Conservation (phyloP, 2,113 vertebrate genomes). For the Anguilla japonica region DNA sequence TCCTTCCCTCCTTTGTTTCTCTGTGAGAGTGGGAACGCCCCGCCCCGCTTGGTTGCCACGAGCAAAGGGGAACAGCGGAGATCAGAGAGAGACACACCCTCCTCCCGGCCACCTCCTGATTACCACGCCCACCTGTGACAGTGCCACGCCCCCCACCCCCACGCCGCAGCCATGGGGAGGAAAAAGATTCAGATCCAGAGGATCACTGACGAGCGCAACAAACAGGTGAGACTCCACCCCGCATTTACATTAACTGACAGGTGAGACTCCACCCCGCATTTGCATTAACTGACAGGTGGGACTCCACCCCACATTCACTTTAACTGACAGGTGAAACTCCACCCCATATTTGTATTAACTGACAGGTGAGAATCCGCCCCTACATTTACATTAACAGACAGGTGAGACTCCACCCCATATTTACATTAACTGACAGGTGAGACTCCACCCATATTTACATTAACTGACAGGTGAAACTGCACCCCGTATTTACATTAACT, state of each 20-base stretch:
- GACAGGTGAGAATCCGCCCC: no score
- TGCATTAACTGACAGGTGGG: constrained; percentile 81
- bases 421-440: no score
- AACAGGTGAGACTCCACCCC: no score
- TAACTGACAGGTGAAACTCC: no score
- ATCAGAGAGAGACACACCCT: neutral
- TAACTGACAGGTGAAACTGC: no score
- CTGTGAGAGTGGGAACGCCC: neutral
- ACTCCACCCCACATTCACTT: neutral
- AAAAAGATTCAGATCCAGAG: constrained; percentile 99
- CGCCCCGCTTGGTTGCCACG: neutral
- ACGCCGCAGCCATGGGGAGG: constrained; percentile 84
- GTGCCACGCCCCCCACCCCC: constrained; percentile 45
- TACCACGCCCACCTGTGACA: constrained; percentile 44
- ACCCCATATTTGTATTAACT: no score
- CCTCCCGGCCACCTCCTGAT: constrained; percentile 19
- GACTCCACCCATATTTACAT: no score
- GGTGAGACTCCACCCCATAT: no score
- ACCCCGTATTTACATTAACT: no score
- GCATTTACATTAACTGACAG: no score
- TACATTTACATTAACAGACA: no score
- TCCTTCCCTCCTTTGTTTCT: neutral
- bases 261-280: no score
- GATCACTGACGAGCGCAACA: constrained; percentile 94
- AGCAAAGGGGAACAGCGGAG: neutral